These are phyloP conservation scores for Aphaenogaster floridana DNA, from an alignment of 1,140 invertebrate genomes.

Conservation along the genomic window DNA sequence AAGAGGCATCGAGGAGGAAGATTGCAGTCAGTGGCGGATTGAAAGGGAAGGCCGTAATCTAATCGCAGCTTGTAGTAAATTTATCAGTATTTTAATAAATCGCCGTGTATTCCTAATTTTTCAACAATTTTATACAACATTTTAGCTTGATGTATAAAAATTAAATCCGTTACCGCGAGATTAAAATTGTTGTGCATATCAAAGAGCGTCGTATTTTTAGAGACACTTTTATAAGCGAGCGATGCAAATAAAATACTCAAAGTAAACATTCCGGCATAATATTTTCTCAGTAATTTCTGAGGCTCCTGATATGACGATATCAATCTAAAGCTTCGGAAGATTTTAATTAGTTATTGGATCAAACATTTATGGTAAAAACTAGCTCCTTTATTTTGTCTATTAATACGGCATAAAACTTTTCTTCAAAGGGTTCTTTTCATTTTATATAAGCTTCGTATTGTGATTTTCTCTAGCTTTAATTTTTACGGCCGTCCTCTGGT, in stretches of 20 bases:
- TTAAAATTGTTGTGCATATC: not conserved
- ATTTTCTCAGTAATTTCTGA: not conserved
- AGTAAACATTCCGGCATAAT: not conserved
- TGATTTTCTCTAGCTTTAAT: not conserved
- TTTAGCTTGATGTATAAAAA: not conserved
- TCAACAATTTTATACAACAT: not conserved
- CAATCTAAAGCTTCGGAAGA: not conserved
- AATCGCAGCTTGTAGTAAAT: not conserved
- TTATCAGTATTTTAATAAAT: conserved; percentile 9
- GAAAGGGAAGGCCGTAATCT: not conserved
- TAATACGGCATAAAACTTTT: not conserved
- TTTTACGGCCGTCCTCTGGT: not conserved
- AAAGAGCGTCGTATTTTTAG: not conserved
- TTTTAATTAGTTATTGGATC: not conserved
- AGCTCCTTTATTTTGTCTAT: not conserved
- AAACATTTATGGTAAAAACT: not conserved
- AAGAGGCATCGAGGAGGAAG: not conserved
- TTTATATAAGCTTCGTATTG: not conserved
- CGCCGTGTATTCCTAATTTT: not conserved
- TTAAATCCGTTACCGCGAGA: not conserved
- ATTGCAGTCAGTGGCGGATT: conserved; percentile 10
- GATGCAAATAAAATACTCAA: not conserved
- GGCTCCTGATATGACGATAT: not conserved
- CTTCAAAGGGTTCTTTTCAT: not conserved
- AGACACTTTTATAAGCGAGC: not conserved